Base-by-base conservation (phyloP, 2,113 vertebrate genomes). In the Artemisiospiza belli region DNA sequence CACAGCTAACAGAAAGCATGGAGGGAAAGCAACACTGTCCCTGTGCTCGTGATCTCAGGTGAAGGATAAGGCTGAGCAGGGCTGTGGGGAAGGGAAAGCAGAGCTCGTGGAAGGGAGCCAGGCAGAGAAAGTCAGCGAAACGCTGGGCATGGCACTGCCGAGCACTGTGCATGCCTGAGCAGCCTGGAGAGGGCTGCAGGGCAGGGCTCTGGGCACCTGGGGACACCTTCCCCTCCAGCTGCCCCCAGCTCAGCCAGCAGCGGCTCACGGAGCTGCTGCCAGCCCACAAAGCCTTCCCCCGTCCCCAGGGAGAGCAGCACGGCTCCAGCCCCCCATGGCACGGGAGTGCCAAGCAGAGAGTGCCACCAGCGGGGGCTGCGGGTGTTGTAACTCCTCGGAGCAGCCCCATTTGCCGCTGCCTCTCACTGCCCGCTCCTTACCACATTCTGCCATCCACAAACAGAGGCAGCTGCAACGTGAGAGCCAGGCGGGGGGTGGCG, bases 401-500 rank as follows among this genome's bases (percentile, higher is more conserved):
- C 15, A 86, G 83, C 54, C 77, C 84, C 87, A 82, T 83, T 91
- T 92, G 89, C 92, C 5, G 37, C 86, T 91, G 94, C 94, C 87
- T 92, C 96, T 97, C 95, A 94, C 92, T 72, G 82, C 84, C 62
- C 5, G 27, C 5, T 90, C 83, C 84, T 82, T 84, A 89, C 72
- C 91, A 78, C 93, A 69, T 69, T 90, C 82, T 61, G 83, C 76
- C 75, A 4, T 90, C 91, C 85, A 83, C 95, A 91, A 95, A 70
- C 93, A 91, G 95, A 90, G 76, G 94, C 92, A 44, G 96, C 92
- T 96, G 96, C 94, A 97, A 97, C 69, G 35, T 23, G 95, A 97
- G 91, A 93, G 93, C 57, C 4, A 59, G 66, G 91, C 66, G 37
- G 92, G 78, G 66, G 95, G 94, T 81, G 44, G 88, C 92, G 66